Evolutionary conservation across 2,113 vertebrate species (phyloP).

Genomic region (Catharus minimus): DNA sequence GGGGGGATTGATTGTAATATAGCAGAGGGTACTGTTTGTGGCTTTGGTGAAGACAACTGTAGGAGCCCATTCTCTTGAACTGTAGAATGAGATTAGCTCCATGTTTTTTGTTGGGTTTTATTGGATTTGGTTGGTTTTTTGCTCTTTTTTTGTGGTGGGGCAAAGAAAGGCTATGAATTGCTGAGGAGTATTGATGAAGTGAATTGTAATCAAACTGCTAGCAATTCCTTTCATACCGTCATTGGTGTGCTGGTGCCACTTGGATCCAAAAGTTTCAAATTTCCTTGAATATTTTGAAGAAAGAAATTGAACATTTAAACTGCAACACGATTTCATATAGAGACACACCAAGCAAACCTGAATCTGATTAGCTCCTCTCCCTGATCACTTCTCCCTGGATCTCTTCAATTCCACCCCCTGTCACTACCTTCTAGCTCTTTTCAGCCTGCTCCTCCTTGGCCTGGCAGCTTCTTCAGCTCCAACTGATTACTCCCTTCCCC

Average conservation of each 20-base stretch:
- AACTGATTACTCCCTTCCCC: conserved; percentile 60
- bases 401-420: conserved; percentile 11
- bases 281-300: neutral
- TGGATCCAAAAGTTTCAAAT: neutral
- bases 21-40: neutral
- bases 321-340: neutral
- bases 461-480: conserved; percentile 55
- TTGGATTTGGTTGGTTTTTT: neutral
- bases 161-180: neutral
- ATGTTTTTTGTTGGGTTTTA: neutral
- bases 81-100: neutral
- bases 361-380: conserved; percentile 22
- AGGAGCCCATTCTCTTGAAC: neutral
- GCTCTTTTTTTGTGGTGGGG: neutral
- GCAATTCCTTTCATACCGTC: neutral
- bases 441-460: conserved; percentile 48
- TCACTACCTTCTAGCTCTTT: conserved; percentile 56
- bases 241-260: neutral
- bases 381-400: neutral
- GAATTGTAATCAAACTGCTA: neutral
- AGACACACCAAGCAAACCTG: neutral
- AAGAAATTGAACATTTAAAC: neutral
- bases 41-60: neutral
- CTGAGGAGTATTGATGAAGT: neutral
- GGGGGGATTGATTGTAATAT: neutral